A percentile compares a stretch with the other conserved stretches of the same genome.
phyloP scores from a whole-genome alignment of 2,888 invertebrate species.

The Prosopocoilus inquinatus region DNA sequence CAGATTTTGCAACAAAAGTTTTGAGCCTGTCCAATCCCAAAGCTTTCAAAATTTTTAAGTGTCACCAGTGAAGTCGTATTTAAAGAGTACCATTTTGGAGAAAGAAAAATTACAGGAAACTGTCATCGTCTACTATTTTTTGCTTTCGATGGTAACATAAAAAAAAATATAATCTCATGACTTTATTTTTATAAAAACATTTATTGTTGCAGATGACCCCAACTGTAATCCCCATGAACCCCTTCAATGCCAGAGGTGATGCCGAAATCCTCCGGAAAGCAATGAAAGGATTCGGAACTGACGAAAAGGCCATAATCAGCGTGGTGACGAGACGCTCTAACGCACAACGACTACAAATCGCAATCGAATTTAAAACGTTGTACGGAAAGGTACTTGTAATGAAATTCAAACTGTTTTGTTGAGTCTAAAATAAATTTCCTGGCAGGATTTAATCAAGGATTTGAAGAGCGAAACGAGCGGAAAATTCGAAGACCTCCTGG shows the following conservation, averaged over 20 bases:
- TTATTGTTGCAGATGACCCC: conserved; percentile 62
- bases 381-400: conserved; percentile 71
- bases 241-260: conserved; percentile 77
- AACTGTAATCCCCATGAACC: conserved; percentile 72
- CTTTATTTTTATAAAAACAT: too few relatives aligned
- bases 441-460: conserved; percentile 73
- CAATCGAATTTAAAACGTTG: conserved; percentile 77
- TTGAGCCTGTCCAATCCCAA: too few relatives aligned
- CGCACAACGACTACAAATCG: conserved; percentile 80
- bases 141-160: too few relatives aligned
- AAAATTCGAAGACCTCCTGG: conserved; percentile 78
- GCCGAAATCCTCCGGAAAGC: conserved; percentile 81
- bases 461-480: conserved; percentile 87
- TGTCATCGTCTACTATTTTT: too few relatives aligned
- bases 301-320: conserved; percentile 85
- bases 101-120: too few relatives aligned
- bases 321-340: conserved; percentile 81
- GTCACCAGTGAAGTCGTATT: too few relatives aligned
- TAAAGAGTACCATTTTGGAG: too few relatives aligned
- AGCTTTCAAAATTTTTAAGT: too few relatives aligned
- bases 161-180: too few relatives aligned
- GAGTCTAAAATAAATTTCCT: conserved; percentile 17
- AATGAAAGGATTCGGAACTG: conserved; percentile 91
- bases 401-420: background rate
- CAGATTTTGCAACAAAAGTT: too few relatives aligned